phyloP scores from a whole-genome alignment of 2,797 vertebrate genomes.

The Parauchenoglanis ngamensis region DNA sequence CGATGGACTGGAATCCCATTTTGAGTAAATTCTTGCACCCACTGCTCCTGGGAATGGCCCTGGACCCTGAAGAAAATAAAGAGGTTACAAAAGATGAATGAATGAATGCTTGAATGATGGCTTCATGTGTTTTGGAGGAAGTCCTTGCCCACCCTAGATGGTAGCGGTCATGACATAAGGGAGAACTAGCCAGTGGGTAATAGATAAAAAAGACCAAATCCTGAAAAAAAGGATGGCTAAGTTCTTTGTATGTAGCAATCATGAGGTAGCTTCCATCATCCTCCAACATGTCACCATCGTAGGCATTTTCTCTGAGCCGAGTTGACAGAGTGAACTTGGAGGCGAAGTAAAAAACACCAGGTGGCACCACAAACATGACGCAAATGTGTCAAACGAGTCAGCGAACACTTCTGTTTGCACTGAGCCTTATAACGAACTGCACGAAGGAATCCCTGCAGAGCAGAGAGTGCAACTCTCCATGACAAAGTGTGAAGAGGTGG shows the following conservation, averaged over 20 bases:
- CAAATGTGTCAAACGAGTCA: conserved; percentile 17
- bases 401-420: neutral
- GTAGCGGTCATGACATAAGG: neutral
- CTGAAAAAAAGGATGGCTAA: neutral
- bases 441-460: conserved; percentile 4
- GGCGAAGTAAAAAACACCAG: conserved; percentile 15
- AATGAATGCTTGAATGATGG: neutral
- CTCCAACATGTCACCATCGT: neutral
- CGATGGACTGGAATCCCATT: neutral
- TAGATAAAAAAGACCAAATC: neutral
- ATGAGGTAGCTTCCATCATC: neutral
- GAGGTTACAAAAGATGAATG: neutral
- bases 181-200: neutral
- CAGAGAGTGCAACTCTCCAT: neutral
- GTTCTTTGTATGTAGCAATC: neutral
- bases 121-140: neutral
- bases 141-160: neutral
- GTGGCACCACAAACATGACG: conserved; percentile 25
- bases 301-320: neutral
- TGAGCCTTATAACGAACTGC: neutral
- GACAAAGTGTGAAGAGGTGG: conserved; percentile 8
- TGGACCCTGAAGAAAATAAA: neutral
- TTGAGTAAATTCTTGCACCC: too few species aligned
- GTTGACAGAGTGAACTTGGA: conserved; percentile 10
- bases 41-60: neutral